Percentiles rank a stretch among this genome's conserved stretches.
phyloP scores from a whole-genome alignment of 2,888 invertebrate species.

The Eretmocerus hayati region DNA sequence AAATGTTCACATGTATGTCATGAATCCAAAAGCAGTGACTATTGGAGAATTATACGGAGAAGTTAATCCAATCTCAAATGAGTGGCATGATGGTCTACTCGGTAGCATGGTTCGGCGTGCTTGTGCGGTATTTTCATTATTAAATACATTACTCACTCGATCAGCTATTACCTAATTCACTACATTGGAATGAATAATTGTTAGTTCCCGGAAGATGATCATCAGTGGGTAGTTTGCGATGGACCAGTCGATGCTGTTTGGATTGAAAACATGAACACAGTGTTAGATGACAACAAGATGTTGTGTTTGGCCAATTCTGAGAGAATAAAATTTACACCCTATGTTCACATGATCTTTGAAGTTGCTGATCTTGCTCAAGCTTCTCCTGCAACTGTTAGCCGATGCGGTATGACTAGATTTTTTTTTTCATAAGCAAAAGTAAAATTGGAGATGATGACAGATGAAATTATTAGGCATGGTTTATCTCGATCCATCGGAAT shows the following conservation, averaged over 20 bases:
- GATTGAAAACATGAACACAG: slow-evolving; percentile 92
- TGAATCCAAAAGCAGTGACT: slow-evolving; percentile 84
- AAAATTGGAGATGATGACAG: no score
- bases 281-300: slow-evolving; percentile 90
- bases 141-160: not conserved
- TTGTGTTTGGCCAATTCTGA: slow-evolving; percentile 86
- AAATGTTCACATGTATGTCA: slow-evolving; percentile 67
- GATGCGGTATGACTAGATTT: slow-evolving; percentile 45
- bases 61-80: slow-evolving; percentile 73
- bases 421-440: not conserved
- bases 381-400: slow-evolving; percentile 82
- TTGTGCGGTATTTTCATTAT: slow-evolving; percentile 46
- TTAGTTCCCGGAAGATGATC: slow-evolving; percentile 56
- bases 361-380: slow-evolving; percentile 74
- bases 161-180: no score
- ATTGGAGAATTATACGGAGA: slow-evolving; percentile 86
- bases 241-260: slow-evolving; percentile 90
- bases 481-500: slow-evolving; percentile 76
- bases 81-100: slow-evolving; percentile 86
- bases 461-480: slow-evolving; percentile 69
- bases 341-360: slow-evolving; percentile 86
- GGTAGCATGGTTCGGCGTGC: slow-evolving; percentile 59
- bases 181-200: no score
- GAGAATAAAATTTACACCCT: slow-evolving; percentile 79
- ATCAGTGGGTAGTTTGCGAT: slow-evolving; percentile 88